Evolutionary conservation across 2,113 vertebrate genomes (phyloP).

Genomic region (Myxocyprinus asiaticus): DNA sequence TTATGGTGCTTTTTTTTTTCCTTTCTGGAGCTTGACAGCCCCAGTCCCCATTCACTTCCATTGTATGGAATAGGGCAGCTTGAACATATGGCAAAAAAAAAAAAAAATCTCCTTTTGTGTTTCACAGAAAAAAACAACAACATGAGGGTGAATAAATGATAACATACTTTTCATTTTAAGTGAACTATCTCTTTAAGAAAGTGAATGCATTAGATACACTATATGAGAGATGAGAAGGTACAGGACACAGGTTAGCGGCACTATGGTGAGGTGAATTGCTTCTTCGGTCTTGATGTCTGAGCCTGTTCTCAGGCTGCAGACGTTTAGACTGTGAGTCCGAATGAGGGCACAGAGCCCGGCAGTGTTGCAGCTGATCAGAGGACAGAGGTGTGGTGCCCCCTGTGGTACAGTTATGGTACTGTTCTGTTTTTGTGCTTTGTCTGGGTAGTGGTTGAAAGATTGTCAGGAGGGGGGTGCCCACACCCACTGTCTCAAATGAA

Average conservation of each 20-base stretch:
- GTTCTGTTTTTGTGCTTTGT: constrained; percentile 56
- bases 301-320: background rate
- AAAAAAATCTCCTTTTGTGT: background rate
- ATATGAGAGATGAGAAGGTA: constrained; percentile 13
- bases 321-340: constrained; percentile 14
- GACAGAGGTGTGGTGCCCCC: constrained; percentile 45
- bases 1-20: too few relatives aligned
- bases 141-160: background rate
- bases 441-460: constrained; percentile 60
- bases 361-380: constrained; percentile 71
- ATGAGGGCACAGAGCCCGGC: constrained; percentile 59
- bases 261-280: constrained; percentile 39
- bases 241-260: constrained; percentile 48
- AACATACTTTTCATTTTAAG: background rate
- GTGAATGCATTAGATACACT: constrained; percentile 16
- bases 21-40: too few relatives aligned
- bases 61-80: too few relatives aligned
- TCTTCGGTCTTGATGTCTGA: background rate
- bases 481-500: constrained; percentile 16
- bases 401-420: constrained; percentile 29
- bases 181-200: constrained; percentile 8
- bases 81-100: too few relatives aligned
- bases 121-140: background rate
- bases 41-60: too few relatives aligned
- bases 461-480: constrained; percentile 63